Evolutionary conservation across 1,140 invertebrate genomes (phyloP), one percentile per base, ranked within the genome.

Genomic region (Pseudachorutes palmiensis): DNA sequence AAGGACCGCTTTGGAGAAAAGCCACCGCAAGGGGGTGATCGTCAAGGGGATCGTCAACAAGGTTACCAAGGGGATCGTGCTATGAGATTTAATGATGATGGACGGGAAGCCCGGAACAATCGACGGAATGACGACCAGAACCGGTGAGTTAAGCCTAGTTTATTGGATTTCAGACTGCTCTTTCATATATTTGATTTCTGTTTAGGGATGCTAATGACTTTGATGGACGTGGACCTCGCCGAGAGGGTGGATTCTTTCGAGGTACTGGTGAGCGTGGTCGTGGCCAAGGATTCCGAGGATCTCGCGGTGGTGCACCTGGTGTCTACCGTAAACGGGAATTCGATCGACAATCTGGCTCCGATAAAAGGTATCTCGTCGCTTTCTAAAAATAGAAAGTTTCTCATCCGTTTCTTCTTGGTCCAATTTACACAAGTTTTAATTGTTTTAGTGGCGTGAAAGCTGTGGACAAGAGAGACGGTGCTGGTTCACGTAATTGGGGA

Each of bases 401-500:
- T 61, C 24, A 28, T 61, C 59, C 29, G 12, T 61, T 58, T 58
- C 24, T 58, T 22, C 3, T 45, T 63, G 14, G 2, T 31, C 30
- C 26, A 45, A 5, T 63, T 63, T 19, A 48, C 26, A 41, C n/a
- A 67, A 62, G 51, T 16, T 14, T 29, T 32, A 65, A 74, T 75
- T 74, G 72, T 82, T 82, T 80, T 81, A 89, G 88, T 79, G 92
- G 94, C 76, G 87, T 97, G 63, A 97, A 97, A 81, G 84, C 91
- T 67, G 83, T 93, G 72, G 93, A 97, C 76, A 97, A 97, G 80
- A 87, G 90, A 72, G 93, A 97, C 76, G 94, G 93, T 76, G 88
- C 85, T 81, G 94, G 94, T 65, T 86, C 91, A 74, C 91, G 93
- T 79, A 97, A 97, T 79, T 97, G 94, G 94, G 94, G 94, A 74